Conservation (phyloP, 2,888 invertebrate species). For the Argynnis bischoffii region DNA sequence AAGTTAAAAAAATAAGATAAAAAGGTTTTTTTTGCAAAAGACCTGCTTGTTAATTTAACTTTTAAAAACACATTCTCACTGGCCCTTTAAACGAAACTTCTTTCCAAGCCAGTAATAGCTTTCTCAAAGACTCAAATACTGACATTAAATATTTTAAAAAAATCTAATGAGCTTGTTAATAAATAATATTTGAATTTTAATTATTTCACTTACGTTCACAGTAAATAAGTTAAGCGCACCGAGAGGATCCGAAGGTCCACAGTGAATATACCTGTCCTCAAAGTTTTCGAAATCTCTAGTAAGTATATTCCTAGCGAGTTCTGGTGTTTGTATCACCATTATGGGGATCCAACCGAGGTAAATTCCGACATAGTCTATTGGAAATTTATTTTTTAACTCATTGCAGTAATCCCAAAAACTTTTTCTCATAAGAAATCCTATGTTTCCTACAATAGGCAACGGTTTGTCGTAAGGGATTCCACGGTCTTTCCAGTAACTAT, state of each 20-base stretch:
- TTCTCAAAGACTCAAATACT: no score
- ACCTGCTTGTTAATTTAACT: no score
- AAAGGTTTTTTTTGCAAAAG: no score
- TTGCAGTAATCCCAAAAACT: constrained; percentile 57
- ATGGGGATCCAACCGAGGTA: constrained; percentile 59
- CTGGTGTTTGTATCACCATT: constrained; percentile 60
- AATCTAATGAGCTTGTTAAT: no score
- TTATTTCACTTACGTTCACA: constrained; percentile 51
- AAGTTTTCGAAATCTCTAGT: constrained; percentile 60
- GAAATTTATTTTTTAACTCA: constrained; percentile 50
- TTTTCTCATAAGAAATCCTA: constrained; percentile 59
- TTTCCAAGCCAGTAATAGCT: no score
- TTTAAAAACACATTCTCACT: no score
- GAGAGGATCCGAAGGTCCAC: constrained; percentile 57
- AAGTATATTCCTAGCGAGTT: constrained; percentile 57
- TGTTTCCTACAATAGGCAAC: constrained; percentile 55
- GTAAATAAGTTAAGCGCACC: constrained; percentile 66
- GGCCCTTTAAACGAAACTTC: no score
- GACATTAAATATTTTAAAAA: no score
- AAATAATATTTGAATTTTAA: not conserved
- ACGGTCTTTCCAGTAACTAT: constrained; percentile 64
- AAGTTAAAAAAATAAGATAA: no score
- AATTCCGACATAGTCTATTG: constrained; percentile 58
- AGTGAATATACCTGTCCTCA: constrained; percentile 55
- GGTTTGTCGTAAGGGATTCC: constrained; percentile 61